Percentiles rank a stretch among this genome's conserved stretches.
phyloP scores from a whole-genome alignment of 2,797 vertebrate genomes.

The Sus cebifrons region DNA sequence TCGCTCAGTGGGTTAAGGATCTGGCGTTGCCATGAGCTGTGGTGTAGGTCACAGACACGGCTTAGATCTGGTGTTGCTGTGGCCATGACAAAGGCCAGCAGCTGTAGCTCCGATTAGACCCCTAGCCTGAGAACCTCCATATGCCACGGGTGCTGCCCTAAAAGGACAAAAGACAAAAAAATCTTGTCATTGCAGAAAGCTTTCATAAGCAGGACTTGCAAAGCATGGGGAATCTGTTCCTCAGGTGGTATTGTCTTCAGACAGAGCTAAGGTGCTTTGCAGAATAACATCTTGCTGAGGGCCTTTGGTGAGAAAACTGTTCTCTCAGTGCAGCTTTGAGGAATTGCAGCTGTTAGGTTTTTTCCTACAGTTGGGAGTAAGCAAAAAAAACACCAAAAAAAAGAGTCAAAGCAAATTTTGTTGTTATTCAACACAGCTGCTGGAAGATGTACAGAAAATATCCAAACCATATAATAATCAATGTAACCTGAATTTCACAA shows the following conservation, averaged over 20 bases:
- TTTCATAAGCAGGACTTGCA: neutral
- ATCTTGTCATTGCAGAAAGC: slow-evolving; percentile 35
- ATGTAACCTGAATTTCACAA: neutral
- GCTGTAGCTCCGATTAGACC: too few relatives aligned
- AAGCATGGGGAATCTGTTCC: neutral
- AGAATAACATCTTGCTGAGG: neutral
- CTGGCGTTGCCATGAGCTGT: too few relatives aligned
- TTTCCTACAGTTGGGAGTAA: neutral
- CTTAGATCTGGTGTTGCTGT: too few relatives aligned
- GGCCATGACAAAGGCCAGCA: too few relatives aligned
- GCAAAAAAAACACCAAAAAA: neutral
- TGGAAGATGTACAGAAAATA: neutral
- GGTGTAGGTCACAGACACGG: too few relatives aligned
- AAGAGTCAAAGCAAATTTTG: neutral
- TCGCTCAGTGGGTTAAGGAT: too few relatives aligned
- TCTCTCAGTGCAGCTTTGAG: neutral
- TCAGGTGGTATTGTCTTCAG: neutral
- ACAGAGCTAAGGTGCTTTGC: neutral
- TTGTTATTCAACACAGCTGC: neutral
- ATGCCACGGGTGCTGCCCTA: too few relatives aligned
- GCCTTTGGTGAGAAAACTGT: neutral
- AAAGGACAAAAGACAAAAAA: too few relatives aligned
- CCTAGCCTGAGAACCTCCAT: too few relatives aligned
- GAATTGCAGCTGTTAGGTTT: neutral
- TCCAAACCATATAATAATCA: neutral